phyloP scores from a whole-genome alignment of 2,797 vertebrate species.

The Microhierax caerulescens region DNA sequence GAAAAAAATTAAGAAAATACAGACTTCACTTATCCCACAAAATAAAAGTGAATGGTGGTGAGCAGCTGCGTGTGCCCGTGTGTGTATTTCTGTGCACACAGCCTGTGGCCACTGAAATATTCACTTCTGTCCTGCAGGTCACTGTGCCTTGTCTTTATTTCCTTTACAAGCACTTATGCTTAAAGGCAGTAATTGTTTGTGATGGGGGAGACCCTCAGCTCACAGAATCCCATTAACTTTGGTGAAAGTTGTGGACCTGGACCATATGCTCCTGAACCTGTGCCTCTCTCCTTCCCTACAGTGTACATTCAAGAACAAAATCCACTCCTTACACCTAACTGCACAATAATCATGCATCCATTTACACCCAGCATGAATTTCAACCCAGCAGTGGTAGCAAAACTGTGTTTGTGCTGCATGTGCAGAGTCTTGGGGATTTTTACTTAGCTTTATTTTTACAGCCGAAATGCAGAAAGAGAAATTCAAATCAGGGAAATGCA shows the following conservation, averaged over 20 bases:
- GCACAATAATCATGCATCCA: background rate
- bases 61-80: background rate
- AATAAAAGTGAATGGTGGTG: background rate
- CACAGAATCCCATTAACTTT: background rate
- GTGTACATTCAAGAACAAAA: background rate
- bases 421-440: background rate
- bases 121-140: background rate
- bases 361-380: background rate
- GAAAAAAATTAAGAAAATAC: background rate
- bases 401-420: background rate
- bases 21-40: background rate
- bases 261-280: accelerated
- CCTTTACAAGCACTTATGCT: background rate
- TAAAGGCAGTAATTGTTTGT: background rate
- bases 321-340: background rate
- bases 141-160: background rate
- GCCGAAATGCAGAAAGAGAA: background rate
- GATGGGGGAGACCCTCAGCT: background rate
- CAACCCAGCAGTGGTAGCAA: background rate
- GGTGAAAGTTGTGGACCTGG: background rate
- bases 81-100: background rate
- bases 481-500: slow-evolving; percentile 54
- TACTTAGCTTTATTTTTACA: background rate
- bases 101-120: background rate
- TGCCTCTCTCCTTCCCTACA: background rate